A percentile compares a stretch with the other conserved stretches of the same genome.
Evolutionary conservation across 23 tunicate species (phyloP).

Genomic region (Ciona savignyi): DNA sequence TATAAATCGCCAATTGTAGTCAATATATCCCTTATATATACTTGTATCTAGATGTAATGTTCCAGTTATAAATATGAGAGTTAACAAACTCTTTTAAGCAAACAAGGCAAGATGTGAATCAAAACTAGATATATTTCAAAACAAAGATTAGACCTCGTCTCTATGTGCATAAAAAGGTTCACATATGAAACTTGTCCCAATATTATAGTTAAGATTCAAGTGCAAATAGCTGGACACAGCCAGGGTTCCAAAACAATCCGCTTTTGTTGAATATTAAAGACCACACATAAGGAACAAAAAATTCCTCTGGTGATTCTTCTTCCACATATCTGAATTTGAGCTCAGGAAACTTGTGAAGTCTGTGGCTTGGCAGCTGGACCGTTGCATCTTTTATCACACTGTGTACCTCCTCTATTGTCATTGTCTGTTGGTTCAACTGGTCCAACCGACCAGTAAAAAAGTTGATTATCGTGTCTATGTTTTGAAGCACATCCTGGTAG

Average conservation of each 20-base stretch:
- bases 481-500: constrained; percentile 80
- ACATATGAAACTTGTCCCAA: too few species aligned
- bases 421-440: constrained; percentile 22
- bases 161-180: too few species aligned
- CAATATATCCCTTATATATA: too few species aligned
- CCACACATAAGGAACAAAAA: constrained; percentile 98
- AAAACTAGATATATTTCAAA: too few species aligned
- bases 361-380: constrained; percentile 77
- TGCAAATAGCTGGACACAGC: constrained; percentile 72
- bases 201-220: constrained; percentile 20
- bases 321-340: constrained; percentile 87
- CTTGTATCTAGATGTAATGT: too few species aligned
- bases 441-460: constrained; percentile 59
- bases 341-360: constrained; percentile 66
- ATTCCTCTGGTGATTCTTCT: constrained; percentile 90
- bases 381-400: constrained; percentile 53
- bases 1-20: too few species aligned
- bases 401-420: constrained; percentile 64
- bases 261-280: constrained; percentile 78
- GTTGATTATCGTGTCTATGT: constrained; percentile 66
- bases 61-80: too few species aligned
- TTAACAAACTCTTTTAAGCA: too few species aligned
- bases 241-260: constrained; percentile 88
- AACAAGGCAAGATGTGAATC: too few species aligned
- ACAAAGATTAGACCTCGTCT: too few species aligned